Conservation (phyloP, 2,888 invertebrate genomes). For the Eremobia ochroleuca region DNA sequence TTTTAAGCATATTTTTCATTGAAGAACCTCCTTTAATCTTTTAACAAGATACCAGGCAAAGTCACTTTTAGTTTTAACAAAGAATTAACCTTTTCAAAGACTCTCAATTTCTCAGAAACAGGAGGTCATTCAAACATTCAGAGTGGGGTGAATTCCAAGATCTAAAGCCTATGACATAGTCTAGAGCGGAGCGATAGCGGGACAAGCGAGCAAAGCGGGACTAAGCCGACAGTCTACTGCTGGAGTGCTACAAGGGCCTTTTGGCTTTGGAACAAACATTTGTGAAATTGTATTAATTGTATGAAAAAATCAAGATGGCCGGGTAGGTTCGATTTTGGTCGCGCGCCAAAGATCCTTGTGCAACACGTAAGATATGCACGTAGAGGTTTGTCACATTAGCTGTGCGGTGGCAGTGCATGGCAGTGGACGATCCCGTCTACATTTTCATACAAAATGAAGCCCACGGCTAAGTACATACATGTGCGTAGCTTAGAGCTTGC, state of each 20-base stretch:
- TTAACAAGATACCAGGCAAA: background rate
- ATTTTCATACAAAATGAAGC: background rate
- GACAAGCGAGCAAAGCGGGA: background rate
- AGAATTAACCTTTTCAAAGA: background rate
- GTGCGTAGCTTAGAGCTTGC: background rate
- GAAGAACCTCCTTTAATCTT: background rate
- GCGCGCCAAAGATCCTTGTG: no score
- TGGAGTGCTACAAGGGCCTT: background rate
- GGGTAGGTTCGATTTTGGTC: no score
- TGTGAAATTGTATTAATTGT: no score
- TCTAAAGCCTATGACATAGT: background rate
- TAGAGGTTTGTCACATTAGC: background rate
- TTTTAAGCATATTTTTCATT: background rate
- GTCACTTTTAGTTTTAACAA: background rate
- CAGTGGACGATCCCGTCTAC: background rate
- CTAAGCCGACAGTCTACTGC: background rate
- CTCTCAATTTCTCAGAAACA: background rate
- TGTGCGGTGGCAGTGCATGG: background rate
- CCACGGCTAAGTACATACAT: background rate
- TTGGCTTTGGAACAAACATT: no score
- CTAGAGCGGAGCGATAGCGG: background rate
- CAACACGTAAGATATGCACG: background rate
- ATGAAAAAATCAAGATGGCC: no score
- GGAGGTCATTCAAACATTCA: background rate
- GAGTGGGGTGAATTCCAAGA: background rate